Evolutionary conservation across 2,797 vertebrate species (phyloP).

Genomic region (Platyrinchus mystaceus): DNA sequence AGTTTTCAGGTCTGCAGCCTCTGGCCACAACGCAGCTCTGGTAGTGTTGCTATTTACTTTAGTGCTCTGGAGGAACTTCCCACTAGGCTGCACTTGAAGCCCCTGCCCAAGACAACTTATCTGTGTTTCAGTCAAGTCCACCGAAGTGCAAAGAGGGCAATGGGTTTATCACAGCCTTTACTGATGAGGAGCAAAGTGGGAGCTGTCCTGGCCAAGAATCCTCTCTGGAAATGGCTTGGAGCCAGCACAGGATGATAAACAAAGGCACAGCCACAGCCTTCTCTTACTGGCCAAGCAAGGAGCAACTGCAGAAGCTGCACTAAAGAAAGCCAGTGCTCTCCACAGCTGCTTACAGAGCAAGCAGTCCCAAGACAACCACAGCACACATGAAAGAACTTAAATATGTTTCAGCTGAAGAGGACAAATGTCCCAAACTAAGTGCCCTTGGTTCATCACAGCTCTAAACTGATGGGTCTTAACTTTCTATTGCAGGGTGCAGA

Average conservation of each 20-base stretch:
- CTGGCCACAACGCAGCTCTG: neutral
- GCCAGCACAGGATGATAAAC: neutral
- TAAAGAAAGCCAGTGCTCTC: conserved; percentile 20
- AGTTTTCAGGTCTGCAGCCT: neutral
- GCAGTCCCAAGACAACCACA: conserved; percentile 10
- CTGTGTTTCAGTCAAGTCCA: neutral
- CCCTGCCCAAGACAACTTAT: neutral
- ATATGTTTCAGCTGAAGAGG: neutral
- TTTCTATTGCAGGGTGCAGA: neutral
- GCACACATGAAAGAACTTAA: conserved; percentile 28
- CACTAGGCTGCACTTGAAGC: rapidly evolving
- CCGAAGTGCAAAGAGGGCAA: neutral
- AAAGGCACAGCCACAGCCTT: neutral
- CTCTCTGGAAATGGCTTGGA: neutral
- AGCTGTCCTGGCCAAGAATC: neutral
- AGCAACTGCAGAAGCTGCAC: conserved; percentile 11
- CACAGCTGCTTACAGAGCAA: neutral
- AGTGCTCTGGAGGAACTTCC: neutral
- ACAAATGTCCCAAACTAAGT: neutral
- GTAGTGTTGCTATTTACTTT: neutral
- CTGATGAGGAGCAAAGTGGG: neutral
- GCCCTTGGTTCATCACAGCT: neutral
- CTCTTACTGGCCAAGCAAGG: neutral
- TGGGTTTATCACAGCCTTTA: neutral
- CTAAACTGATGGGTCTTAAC: neutral